These are phyloP conservation scores for Phycodurus eques DNA, from an alignment of 2,113 vertebrate genomes.

Conservation along the genomic window DNA sequence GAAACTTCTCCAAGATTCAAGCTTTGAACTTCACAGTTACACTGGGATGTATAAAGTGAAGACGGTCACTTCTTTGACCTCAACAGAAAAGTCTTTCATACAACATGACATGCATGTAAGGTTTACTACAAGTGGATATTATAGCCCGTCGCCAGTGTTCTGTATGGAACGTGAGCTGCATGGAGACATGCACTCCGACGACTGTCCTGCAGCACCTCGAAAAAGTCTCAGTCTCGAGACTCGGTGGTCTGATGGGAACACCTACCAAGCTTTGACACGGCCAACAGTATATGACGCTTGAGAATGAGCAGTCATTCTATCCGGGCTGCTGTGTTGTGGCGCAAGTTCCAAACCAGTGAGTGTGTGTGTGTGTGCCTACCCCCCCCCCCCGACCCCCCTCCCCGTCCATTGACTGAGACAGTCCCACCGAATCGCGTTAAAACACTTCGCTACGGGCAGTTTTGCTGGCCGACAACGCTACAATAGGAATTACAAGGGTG, in stretches of 20 bases:
- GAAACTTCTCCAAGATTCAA: not conserved
- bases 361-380: not conserved
- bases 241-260: constrained; percentile 3
- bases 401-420: constrained; percentile 9
- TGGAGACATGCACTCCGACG: not conserved
- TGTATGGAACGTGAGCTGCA: not conserved
- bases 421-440: constrained; percentile 4
- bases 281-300: not conserved
- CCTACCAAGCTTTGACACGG: constrained; percentile 1
- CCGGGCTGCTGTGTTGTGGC: constrained; percentile 26
- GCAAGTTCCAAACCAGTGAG: constrained; percentile 39
- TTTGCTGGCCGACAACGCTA: not conserved
- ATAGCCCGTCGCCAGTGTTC: too few species aligned
- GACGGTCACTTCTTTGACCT: not conserved
- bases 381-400: constrained; percentile 9
- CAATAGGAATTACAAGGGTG: not conserved
- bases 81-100: not conserved
- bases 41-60: too few species aligned
- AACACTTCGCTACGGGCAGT: not conserved
- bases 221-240: not conserved
- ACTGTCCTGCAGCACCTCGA: not conserved
- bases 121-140: too few species aligned
- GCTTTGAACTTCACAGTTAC: not conserved
- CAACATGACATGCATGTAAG: not conserved
- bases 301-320: constrained; percentile 2